Evolutionary conservation across 1,140 invertebrate species (phyloP), one percentile per base, ranked within the genome.

Genomic region (Melanaphis sacchari): DNA sequence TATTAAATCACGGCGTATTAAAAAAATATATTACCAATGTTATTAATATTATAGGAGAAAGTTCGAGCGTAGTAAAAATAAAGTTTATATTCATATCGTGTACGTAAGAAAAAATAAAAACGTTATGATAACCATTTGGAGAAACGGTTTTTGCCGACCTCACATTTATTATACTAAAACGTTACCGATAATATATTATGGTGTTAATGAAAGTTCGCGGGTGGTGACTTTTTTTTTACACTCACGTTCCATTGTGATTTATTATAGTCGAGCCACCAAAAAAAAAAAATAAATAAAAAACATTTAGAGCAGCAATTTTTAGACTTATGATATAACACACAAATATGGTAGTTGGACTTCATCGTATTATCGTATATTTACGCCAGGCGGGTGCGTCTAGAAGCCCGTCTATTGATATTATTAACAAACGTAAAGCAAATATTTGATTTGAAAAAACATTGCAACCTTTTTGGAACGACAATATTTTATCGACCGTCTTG

Each of bases 151-250:
- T 66, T 90, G 26, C 89, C 26, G 7, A 24, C 15, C 38, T 66
- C 66, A 41, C 41, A 66, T 90, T 59, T 90, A 59, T 90, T 90
- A 90, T 59, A 66, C 38, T 90, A 36, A 90, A 59, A 90, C 18
- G 38, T 90, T 66, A 66, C 54, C 54, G 54, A 90, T 90, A 66
- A 90, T 66, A n/a, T 66, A 66, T 66, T 26, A 66, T 21, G 26
- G 40, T n/a, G 38, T 38, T 90, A 59, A 90, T 90, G 89, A 90
- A 90, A 41, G 24, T 90, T 59, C 31, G 15, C 31, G 26, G 89
- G 41, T 66, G 54, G 54, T 90, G 38, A 90, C 52, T 66, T 90
- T 88, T 90, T 82, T 85, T 90, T 90, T 90, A 43, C 38, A n/a
- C 54, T 41, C 38, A 18, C 38, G 40, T 41, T 90, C 52, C 41